A percentile compares a stretch with the other conserved stretches of the same genome.
phyloP scores from a whole-genome alignment of 2,113 vertebrate species.

The Apteryx mantelli region DNA sequence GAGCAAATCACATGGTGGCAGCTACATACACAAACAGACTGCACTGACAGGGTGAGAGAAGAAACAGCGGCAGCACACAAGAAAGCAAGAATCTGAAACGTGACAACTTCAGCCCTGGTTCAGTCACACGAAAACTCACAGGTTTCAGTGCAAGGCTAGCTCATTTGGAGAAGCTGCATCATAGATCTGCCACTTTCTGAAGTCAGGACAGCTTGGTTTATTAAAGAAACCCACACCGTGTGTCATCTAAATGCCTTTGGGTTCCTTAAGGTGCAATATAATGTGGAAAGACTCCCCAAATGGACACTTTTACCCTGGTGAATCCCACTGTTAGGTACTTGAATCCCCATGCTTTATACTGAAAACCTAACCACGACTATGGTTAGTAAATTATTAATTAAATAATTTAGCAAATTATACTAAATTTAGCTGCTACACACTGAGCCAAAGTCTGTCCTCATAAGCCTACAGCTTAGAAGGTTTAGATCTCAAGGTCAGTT shows the following conservation, averaged over 20 bases:
- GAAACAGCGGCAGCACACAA: background rate
- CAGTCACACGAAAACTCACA: background rate
- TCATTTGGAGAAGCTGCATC: background rate
- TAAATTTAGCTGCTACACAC: background rate
- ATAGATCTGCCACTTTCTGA: background rate
- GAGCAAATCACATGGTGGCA: background rate
- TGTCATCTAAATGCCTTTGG: background rate
- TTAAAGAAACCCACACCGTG: background rate
- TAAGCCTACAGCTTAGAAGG: background rate
- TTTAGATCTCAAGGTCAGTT: conserved; percentile 10
- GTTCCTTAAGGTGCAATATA: background rate
- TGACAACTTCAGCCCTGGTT: background rate
- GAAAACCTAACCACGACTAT: background rate
- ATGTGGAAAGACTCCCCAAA: background rate
- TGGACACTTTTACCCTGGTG: background rate
- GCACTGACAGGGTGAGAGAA: background rate
- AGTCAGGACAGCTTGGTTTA: background rate
- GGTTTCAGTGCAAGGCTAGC: background rate
- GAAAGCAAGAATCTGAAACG: background rate
- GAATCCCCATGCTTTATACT: background rate
- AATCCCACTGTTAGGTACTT: background rate
- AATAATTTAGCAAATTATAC: background rate
- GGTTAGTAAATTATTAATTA: background rate
- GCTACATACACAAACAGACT: background rate
- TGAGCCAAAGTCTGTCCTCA: background rate